phyloP scores from a whole-genome alignment of 2,888 invertebrate genomes.

The Mythimna ferrago region DNA sequence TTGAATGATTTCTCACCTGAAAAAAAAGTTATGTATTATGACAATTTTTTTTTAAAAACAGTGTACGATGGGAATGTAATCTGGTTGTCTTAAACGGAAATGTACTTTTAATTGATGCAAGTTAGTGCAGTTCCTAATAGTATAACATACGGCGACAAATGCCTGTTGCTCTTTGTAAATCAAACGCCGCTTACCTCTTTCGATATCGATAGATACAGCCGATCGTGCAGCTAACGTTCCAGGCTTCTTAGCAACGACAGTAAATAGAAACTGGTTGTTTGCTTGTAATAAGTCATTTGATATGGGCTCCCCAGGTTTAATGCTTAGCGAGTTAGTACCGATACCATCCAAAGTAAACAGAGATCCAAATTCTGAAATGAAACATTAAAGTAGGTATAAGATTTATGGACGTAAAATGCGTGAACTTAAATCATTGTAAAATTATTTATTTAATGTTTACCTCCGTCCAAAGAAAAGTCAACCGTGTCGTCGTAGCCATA shows the following conservation, averaged over 20 bases:
- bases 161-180: neutral
- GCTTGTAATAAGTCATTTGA: constrained; percentile 60
- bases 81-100: too few species aligned
- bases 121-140: too few species aligned
- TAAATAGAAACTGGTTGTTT: constrained; percentile 66
- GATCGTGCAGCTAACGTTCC: constrained; percentile 61
- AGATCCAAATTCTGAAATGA: constrained; percentile 61
- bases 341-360: neutral
- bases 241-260: constrained; percentile 66
- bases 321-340: constrained; percentile 17
- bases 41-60: too few species aligned
- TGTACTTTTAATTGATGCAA: too few species aligned
- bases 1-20: too few species aligned
- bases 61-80: too few species aligned
- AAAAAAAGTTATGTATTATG: too few species aligned
- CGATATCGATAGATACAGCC: constrained; percentile 46
- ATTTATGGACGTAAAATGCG: neutral
- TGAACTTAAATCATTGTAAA: constrained; percentile 9
- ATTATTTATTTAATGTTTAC: neutral
- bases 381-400: neutral
- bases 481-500: constrained; percentile 61
- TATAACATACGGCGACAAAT: neutral
- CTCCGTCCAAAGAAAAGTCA: constrained; percentile 32
- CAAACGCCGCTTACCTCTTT: constrained; percentile 64
- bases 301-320: neutral